A percentile compares a stretch with the other conserved stretches of the same genome.
phyloP scores from a whole-genome alignment of 2,888 invertebrate species.

The Sclerodermus sp. region DNA sequence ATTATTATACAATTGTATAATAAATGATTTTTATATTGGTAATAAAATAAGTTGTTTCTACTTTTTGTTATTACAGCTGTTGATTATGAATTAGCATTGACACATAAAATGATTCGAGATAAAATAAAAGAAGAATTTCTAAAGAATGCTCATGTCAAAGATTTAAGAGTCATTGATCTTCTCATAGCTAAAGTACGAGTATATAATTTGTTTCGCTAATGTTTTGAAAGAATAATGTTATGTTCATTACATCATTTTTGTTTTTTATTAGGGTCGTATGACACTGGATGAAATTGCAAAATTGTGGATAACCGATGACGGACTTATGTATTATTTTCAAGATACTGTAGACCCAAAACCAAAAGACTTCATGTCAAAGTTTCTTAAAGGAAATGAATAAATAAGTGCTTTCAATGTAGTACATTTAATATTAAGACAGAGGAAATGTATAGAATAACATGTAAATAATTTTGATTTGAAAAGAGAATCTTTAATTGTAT shows the following conservation, averaged over 20 bases:
- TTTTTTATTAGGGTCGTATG: slow-evolving; percentile 80
- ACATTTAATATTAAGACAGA: background rate
- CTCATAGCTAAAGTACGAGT: slow-evolving; percentile 82
- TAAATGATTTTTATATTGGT: no score
- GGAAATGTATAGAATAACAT: background rate
- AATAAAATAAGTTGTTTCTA: no score
- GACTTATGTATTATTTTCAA: slow-evolving; percentile 86
- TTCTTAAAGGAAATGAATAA: slow-evolving; percentile 71
- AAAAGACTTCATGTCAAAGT: slow-evolving; percentile 89
- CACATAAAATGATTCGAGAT: slow-evolving; percentile 66
- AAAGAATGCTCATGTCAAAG: slow-evolving; percentile 76
- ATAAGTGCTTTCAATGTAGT: slow-evolving; percentile 11
- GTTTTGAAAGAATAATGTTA: background rate
- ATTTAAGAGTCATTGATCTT: slow-evolving; percentile 88
- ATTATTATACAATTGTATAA: no score
- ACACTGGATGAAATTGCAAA: slow-evolving; percentile 85
- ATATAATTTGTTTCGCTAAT: slow-evolving; percentile 1
- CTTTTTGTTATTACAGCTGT: no score
- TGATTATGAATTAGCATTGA: slow-evolving; percentile 82
- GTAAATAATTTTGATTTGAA: slow-evolving; percentile 14
- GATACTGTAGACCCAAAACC: slow-evolving; percentile 74
- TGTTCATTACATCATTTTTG: background rate
- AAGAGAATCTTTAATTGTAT: slow-evolving; percentile 29
- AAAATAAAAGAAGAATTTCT: slow-evolving; percentile 80
- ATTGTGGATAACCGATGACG: slow-evolving; percentile 87